These are phyloP conservation scores for Ganaspis sp. DNA, from an alignment of 1,140 invertebrate species.

Conservation along the genomic window DNA sequence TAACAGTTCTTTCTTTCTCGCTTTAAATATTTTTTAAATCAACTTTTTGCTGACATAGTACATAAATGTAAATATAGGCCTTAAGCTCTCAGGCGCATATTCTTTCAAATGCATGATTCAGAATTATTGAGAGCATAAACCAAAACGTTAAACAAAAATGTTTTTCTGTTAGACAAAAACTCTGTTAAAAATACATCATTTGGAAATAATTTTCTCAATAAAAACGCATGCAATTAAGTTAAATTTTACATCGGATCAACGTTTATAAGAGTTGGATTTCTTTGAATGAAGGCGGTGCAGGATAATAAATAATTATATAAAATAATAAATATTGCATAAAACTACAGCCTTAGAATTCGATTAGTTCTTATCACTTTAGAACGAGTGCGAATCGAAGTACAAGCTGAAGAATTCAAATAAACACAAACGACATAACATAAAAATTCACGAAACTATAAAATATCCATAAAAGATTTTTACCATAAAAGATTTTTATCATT, in stretches of 20 bases:
- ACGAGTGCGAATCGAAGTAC: slow-evolving; percentile 17
- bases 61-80: slow-evolving; percentile 54
- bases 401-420: not conserved
- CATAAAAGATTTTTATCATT: not conserved
- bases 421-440: not conserved
- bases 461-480: not conserved
- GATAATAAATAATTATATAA: slow-evolving; percentile 3
- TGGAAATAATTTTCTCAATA: not conserved
- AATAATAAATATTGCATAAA: slow-evolving; percentile 33
- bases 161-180: not conserved
- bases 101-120: slow-evolving; percentile 50
- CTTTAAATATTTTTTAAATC: not conserved
- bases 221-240: not conserved
- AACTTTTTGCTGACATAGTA: not conserved
- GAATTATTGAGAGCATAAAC: slow-evolving; percentile 46
- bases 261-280: not conserved
- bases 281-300: not conserved
- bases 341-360: slow-evolving; percentile 12
- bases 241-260: not conserved
- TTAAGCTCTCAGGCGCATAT: slow-evolving; percentile 62
- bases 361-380: slow-evolving; percentile 19
- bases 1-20: not conserved
- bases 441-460: not conserved
- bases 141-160: slow-evolving; percentile 34
- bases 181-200: not conserved